phyloP scores from a whole-genome alignment of 2,797 vertebrate genomes.

The Natrix natrix region DNA sequence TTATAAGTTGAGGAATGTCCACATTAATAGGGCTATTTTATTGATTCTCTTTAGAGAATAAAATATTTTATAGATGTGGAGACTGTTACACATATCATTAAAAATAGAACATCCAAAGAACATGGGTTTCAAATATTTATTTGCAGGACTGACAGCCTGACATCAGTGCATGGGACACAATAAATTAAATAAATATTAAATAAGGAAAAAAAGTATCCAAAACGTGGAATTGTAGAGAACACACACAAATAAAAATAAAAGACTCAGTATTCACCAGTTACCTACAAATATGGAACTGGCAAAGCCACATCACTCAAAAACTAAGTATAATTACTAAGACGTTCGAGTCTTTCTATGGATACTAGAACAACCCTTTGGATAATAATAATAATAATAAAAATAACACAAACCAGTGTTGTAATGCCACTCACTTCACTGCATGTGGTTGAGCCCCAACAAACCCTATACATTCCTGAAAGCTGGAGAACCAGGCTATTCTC shows the following conservation, averaged over 20 bases:
- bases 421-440: not conserved
- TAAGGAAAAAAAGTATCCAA: not conserved
- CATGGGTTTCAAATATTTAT: slow-evolving; percentile 27
- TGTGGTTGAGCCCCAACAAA: not conserved
- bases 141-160: slow-evolving; percentile 12
- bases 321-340: not conserved
- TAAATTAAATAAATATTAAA: slow-evolving; percentile 47
- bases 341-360: slow-evolving; percentile 2
- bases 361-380: not conserved
- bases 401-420: not conserved
- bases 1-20: not conserved
- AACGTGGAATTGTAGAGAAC: not conserved
- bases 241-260: slow-evolving; percentile 6
- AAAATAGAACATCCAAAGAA: not conserved
- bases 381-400: not conserved
- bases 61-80: not conserved
- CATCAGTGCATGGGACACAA: slow-evolving; percentile 10
- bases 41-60: not conserved
- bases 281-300: slow-evolving; percentile 1
- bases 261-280: not conserved
- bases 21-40: not conserved
- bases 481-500: not conserved
- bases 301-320: not conserved
- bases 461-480: not conserved
- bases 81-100: no score